phyloP scores from a whole-genome alignment of 1,140 invertebrate genomes.

The Formica exsecta region DNA sequence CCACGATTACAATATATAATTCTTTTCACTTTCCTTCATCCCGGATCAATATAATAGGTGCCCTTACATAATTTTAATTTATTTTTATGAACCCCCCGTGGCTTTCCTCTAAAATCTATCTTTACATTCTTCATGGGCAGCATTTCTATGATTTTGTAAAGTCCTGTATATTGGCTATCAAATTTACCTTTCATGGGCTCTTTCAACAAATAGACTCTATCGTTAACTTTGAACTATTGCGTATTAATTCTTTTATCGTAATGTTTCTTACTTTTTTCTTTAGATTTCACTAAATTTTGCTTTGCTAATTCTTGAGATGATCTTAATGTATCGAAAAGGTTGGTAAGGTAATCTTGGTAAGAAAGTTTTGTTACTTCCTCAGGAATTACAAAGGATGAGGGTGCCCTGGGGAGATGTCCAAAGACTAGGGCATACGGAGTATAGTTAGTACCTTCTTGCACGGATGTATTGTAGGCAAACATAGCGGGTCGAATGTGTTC shows the following conservation, averaged over 20 bases:
- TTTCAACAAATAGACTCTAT: neutral
- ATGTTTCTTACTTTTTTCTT: neutral
- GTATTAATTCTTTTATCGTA: slow-evolving; percentile 3
- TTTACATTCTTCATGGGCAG: neutral
- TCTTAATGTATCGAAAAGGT: neutral
- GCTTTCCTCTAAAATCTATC: neutral
- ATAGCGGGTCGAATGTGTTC: slow-evolving; percentile 64
- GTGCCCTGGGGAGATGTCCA: too few species aligned
- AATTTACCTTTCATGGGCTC: neutral
- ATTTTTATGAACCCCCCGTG: too few species aligned
- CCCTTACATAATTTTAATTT: too few species aligned
- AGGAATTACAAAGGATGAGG: neutral
- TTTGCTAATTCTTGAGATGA: neutral
- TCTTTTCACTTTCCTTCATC: too few species aligned
- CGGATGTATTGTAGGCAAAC: slow-evolving; percentile 56
- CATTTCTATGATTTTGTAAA: neutral
- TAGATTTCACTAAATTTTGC: neutral
- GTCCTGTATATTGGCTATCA: neutral
- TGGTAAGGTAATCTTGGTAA: neutral
- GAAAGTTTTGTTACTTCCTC: neutral
- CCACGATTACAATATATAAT: too few species aligned
- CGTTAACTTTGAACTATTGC: neutral
- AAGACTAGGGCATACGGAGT: neutral
- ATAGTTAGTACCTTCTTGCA: slow-evolving; percentile 66
- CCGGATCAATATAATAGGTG: too few species aligned